Evolutionary conservation across 35 echinoderm and acorn worm genomes (phyloP).

Genomic region (Lytechinus variegatus): DNA sequence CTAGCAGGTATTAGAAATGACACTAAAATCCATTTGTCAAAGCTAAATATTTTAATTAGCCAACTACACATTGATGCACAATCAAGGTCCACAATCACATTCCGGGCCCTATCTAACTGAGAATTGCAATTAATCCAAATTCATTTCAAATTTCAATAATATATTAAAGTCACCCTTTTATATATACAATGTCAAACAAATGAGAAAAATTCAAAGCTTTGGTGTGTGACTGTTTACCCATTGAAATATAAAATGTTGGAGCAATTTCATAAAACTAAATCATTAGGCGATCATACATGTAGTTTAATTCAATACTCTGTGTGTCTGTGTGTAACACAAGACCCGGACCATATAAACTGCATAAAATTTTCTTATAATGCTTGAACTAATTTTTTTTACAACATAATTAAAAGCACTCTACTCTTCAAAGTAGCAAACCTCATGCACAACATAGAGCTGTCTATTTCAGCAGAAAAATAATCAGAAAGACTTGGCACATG

Average conservation of each 20-base stretch:
- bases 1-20: background rate
- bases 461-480: background rate
- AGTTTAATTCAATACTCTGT: too few species aligned
- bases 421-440: background rate
- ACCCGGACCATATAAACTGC: too few species aligned
- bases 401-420: background rate
- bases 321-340: too few species aligned
- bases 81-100: background rate
- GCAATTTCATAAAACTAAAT: too few species aligned
- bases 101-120: background rate
- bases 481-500: background rate
- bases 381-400: background rate
- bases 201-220: too few species aligned
- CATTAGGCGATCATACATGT: too few species aligned
- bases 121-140: too few species aligned
- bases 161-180: too few species aligned
- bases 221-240: too few species aligned
- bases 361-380: background rate
- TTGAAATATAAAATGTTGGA: too few species aligned
- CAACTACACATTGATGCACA: background rate
- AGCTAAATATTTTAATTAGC: background rate
- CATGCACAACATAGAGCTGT: background rate
- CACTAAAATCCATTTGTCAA: background rate
- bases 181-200: too few species aligned
- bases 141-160: too few species aligned